Percentiles rank a stretch among this genome's conserved stretches.
These are phyloP conservation scores for Drosophila anceps DNA, from an alignment of 2,888 invertebrate genomes.

Conservation along the genomic window DNA sequence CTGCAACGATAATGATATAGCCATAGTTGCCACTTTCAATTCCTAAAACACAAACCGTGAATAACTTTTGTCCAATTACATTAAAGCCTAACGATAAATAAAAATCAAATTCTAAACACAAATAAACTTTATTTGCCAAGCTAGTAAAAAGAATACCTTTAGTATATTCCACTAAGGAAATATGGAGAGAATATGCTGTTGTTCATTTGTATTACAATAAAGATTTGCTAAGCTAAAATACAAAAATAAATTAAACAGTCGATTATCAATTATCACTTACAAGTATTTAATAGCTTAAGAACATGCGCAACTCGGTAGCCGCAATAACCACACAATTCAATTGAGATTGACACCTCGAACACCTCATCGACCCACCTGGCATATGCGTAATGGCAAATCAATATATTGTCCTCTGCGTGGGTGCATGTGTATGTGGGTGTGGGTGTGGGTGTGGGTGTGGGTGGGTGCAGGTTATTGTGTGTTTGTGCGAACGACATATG, in stretches of 20 bases:
- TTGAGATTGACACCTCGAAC: constrained; percentile 15
- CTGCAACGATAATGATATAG: constrained; percentile 5
- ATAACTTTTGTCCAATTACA: constrained; percentile 9
- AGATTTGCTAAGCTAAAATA: neutral
- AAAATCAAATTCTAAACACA: neutral
- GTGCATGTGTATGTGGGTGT: neutral
- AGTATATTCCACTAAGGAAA: no score
- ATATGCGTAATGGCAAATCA: constrained; percentile 70
- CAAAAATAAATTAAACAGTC: neutral
- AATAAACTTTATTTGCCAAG: neutral
- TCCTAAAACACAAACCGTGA: neutral
- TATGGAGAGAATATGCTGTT: neutral
- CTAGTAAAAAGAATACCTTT: neutral
- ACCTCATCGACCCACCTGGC: constrained; percentile 44
- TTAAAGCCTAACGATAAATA: neutral
- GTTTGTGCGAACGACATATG: constrained; percentile 70
- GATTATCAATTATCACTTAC: constrained; percentile 20
- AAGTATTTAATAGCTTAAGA: constrained; percentile 2
- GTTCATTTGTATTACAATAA: neutral
- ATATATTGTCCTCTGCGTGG: constrained; percentile 36
- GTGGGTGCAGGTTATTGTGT: constrained; percentile 20
- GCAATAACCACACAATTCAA: constrained; percentile 34
- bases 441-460: constrained; percentile 11
- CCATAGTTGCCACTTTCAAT: constrained; percentile 12
- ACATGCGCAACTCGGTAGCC: constrained; percentile 9